Evolutionary conservation across 2,113 vertebrate genomes (phyloP), one percentile per base, ranked within the genome.

Genomic region (Clarias magur): DNA sequence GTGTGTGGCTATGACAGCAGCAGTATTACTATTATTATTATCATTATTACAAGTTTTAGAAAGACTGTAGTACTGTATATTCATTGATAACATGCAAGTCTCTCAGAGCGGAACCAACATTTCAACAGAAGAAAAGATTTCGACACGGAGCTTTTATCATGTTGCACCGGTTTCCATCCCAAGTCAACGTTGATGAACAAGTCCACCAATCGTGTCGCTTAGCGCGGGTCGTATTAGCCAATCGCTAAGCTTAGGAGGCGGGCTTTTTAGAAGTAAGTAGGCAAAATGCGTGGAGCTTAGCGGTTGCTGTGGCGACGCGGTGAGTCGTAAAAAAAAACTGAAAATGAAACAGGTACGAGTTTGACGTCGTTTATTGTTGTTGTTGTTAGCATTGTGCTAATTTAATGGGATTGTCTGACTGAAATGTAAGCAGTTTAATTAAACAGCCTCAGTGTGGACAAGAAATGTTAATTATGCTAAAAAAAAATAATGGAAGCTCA

Each of bases 301-400:
- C 42, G n/a, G 82, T 84, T 84, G 82, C 67, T 72, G 67, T 84
- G 67, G 82, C 53, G 63, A 84, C 82, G 27, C 54, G 53, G 68
- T 23, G 25, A 72, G 19, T 25, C n/a, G 25, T 34, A 34, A 34
- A 34, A 34, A 34, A 34, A 34, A n/a, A n/a, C 34, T 34, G n/a
- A 16, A 82, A 63, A 25, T 56, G 7, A 56, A 25, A 13, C 17
- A 9, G 48, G 65, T 83, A 68, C 1, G n/a, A 38, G 17, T 21
- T 11, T 34, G 17, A 30, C 17, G 12, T 23, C 0, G 42, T 21
- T 54, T 54, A 19, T 56, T 53, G 10, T 76, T 80, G 27, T 30
- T 57, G 25, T 59, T 80, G 16, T 34, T 60, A 27, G 34, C 12
- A 53, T 1, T 54, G 42, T 56, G 25, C 3, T 54, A 19, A 56